These are phyloP conservation scores for Corythaixoides concolor DNA, from an alignment of 2,113 vertebrate genomes.

Conservation along the genomic window DNA sequence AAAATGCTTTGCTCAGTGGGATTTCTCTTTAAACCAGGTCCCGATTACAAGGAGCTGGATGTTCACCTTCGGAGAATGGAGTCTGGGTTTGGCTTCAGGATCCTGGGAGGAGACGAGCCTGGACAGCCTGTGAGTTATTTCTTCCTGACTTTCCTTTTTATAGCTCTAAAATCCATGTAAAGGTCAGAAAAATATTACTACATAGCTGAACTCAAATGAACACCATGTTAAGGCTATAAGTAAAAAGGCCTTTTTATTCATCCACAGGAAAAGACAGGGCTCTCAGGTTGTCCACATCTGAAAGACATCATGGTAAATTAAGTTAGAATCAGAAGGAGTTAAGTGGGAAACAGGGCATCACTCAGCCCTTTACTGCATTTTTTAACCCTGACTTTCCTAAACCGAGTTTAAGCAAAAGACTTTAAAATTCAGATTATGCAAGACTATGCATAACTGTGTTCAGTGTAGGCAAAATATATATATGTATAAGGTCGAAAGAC, in stretches of 20 bases:
- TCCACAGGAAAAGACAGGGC: background rate
- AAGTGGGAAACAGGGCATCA: background rate
- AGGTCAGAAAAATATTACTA: background rate
- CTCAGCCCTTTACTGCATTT: background rate
- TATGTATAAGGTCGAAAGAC: background rate
- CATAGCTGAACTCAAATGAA: background rate
- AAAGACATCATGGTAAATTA: background rate
- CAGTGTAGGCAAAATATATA: background rate
- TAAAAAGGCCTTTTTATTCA: background rate
- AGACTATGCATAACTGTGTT: background rate
- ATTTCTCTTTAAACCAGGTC: slow-evolving; percentile 77
- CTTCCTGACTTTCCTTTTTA: background rate
- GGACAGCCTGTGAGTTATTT: slow-evolving; percentile 93
- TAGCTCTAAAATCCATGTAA: background rate
- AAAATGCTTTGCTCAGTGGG: slow-evolving; percentile 51
- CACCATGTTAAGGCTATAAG: background rate
- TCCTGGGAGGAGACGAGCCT: slow-evolving; percentile 96
- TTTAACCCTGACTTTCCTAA: slow-evolving; percentile 15
- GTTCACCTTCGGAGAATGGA: slow-evolving; percentile 96
- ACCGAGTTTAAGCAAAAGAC: background rate
- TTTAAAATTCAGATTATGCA: background rate
- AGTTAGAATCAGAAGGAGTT: background rate
- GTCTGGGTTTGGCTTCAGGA: slow-evolving; percentile 97
- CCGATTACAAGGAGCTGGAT: slow-evolving; percentile 93
- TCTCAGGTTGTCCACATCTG: background rate